phyloP scores from a whole-genome alignment of 2,797 vertebrate species.

The Pantherophis vulpinus region DNA sequence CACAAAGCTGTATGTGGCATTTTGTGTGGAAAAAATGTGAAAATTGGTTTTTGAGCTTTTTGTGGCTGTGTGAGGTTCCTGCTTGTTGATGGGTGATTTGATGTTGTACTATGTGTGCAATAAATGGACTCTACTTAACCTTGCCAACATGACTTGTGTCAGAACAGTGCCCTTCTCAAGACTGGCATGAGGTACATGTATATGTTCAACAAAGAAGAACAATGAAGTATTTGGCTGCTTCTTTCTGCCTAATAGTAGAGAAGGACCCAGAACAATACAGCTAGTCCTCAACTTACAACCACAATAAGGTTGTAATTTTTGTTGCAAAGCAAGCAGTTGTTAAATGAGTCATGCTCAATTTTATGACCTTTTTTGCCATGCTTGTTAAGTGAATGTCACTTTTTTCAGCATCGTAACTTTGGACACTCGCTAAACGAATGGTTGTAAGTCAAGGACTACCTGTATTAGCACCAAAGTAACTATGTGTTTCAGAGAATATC shows the following conservation, averaged over 20 bases:
- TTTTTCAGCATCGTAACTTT: neutral
- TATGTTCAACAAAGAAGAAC: neutral
- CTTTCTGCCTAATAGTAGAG: neutral
- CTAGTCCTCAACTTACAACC: neutral
- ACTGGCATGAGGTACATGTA: neutral
- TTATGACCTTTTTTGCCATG: neutral
- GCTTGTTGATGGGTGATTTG: neutral
- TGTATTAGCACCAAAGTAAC: neutral
- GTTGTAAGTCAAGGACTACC: neutral
- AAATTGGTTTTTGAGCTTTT: too few species aligned
- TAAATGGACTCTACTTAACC: neutral
- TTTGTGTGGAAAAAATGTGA: too few species aligned
- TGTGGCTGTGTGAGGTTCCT: too few species aligned
- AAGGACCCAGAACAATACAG: neutral
- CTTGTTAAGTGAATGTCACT: neutral
- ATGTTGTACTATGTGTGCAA: neutral
- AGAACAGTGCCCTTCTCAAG: neutral
- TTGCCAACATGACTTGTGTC: neutral
- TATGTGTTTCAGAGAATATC: too few species aligned
- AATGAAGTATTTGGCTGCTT: neutral
- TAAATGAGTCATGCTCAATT: neutral
- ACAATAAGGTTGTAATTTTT: too few species aligned
- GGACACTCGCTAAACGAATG: neutral
- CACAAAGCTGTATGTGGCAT: too few species aligned
- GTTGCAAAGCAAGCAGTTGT: neutral